Evolutionary conservation across 2,113 vertebrate species (phyloP).

Genomic region (Nansenia antarctica): DNA sequence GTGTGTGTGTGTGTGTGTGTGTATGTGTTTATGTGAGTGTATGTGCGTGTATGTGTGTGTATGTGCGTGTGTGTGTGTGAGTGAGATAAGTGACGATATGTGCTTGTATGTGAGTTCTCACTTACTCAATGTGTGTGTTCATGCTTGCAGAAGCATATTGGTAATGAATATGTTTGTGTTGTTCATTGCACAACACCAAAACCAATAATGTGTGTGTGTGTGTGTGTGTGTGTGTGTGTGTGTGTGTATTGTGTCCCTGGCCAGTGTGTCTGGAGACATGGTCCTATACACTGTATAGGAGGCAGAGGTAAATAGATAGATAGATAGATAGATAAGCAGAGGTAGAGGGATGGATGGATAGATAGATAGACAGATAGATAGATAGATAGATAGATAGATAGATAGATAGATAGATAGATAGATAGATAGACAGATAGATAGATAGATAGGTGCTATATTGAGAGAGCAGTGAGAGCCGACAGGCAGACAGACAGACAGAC

Average conservation of each 20-base stretch:
- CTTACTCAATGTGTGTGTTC: not conserved
- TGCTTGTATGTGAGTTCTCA: not conserved
- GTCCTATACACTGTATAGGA: slow-evolving; percentile 35
- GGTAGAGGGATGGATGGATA: too few relatives aligned
- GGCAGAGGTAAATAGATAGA: too few relatives aligned
- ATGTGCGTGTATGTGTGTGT: slow-evolving; percentile 40
- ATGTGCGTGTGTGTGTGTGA: slow-evolving; percentile 41
- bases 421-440: too few relatives aligned
- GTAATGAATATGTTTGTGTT: slow-evolving; percentile 34
- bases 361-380: too few relatives aligned
- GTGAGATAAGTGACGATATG: not conserved
- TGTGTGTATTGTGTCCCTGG: slow-evolving; percentile 21
- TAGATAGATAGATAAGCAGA: too few relatives aligned
- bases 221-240: not conserved
- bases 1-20: slow-evolving; percentile 22
- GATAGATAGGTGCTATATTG: too few relatives aligned
- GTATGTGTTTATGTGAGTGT: slow-evolving; percentile 31
- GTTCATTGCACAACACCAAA: not conserved
- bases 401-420: too few relatives aligned
- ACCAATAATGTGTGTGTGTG: not conserved
- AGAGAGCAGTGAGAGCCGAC: too few relatives aligned
- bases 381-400: too few relatives aligned
- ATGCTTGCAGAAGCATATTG: not conserved
- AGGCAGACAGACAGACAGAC: too few relatives aligned
- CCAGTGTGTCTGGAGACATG: not conserved